These are phyloP conservation scores for Bombus confusus DNA, from an alignment of 1,140 invertebrate genomes.

Conservation along the genomic window DNA sequence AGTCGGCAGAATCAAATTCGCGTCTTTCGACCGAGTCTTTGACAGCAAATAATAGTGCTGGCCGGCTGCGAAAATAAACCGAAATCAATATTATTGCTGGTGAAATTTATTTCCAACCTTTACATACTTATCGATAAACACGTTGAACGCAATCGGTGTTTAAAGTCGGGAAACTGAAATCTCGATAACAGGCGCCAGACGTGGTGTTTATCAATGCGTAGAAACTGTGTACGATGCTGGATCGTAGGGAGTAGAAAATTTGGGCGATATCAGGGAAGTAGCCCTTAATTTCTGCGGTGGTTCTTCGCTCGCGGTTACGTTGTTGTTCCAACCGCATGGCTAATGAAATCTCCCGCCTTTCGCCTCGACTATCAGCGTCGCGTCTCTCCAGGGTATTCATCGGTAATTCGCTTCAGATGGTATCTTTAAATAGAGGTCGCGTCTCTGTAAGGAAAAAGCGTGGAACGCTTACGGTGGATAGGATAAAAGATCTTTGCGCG, in stretches of 20 bases:
- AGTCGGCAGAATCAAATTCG: background rate
- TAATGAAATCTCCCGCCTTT: slow-evolving; percentile 61
- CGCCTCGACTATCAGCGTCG: slow-evolving; percentile 53
- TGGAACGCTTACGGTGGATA: background rate
- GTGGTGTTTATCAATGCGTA: background rate
- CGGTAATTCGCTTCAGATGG: slow-evolving; percentile 61
- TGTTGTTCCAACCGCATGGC: slow-evolving; percentile 51
- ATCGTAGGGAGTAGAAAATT: slow-evolving; percentile 13
- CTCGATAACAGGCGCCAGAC: background rate
- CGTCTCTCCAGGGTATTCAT: slow-evolving; percentile 53
- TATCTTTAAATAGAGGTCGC: slow-evolving; percentile 64
- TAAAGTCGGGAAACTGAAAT: background rate
- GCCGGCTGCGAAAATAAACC: background rate
- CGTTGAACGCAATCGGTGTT: background rate
- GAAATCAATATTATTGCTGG: background rate
- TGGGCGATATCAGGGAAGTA: slow-evolving; percentile 46
- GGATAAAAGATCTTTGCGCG: background rate
- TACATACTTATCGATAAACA: background rate
- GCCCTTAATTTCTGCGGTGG: slow-evolving; percentile 61
- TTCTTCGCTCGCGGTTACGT: slow-evolving; percentile 44
- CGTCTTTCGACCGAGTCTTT: background rate
- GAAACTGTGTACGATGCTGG: background rate
- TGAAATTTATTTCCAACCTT: background rate
- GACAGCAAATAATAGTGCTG: background rate
- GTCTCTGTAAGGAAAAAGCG: slow-evolving; percentile 24